Percentiles rank a stretch among this genome's conserved stretches.
Evolutionary conservation across 2,888 invertebrate species (phyloP).

Genomic region (Flexamia atlantica): DNA sequence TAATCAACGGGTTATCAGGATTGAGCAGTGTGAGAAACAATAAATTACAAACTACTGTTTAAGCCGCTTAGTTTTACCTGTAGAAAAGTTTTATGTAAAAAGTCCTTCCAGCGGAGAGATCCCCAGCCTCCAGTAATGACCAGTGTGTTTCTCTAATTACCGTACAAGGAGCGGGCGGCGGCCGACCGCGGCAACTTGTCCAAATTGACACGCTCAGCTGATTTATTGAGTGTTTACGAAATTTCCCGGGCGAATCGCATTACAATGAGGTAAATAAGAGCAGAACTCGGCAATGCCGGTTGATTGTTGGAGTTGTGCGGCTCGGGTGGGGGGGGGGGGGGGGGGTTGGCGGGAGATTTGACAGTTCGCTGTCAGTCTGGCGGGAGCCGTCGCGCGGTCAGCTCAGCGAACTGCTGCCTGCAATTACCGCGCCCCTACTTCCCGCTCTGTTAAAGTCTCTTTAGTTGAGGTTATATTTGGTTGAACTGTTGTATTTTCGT

Average conservation of each 20-base stretch:
- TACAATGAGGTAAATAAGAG: slow-evolving; percentile 38
- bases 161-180: too few species aligned
- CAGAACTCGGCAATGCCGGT: slow-evolving; percentile 19
- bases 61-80: too few species aligned
- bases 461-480: slow-evolving; percentile 24
- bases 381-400: slow-evolving; percentile 23
- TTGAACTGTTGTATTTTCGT: slow-evolving; percentile 1
- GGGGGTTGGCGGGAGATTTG: slow-evolving; percentile 46
- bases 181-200: background rate
- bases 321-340: background rate
- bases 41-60: too few species aligned
- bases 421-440: background rate
- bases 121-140: too few species aligned
- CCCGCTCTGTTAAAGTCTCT: background rate
- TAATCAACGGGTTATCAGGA: too few species aligned
- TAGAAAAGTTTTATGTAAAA: too few species aligned
- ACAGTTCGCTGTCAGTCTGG: slow-evolving; percentile 44
- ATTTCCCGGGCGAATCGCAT: background rate
- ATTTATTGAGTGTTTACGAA: slow-evolving; percentile 31
- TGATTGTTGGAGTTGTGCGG: background rate
- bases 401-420: background rate
- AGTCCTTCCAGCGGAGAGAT: too few species aligned
- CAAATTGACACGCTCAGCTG: slow-evolving; percentile 4
- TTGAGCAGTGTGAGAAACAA: too few species aligned
- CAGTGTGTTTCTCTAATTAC: too few species aligned